A percentile compares a stretch with the other conserved stretches of the same genome.
Evolutionary conservation across 2,888 invertebrate genomes (phyloP).

Genomic region (Eilema depressum): DNA sequence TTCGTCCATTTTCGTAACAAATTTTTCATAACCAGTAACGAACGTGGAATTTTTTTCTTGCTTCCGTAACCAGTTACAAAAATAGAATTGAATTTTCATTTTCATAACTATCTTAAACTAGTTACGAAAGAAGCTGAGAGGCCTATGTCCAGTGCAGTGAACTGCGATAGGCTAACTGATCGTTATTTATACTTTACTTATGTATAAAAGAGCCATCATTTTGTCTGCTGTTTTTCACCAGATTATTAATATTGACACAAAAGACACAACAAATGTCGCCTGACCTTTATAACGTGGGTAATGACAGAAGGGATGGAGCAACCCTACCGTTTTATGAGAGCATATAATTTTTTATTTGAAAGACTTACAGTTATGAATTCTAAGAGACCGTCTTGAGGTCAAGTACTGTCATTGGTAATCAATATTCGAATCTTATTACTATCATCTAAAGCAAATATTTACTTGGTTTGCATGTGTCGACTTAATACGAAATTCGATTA

Average conservation of each 20-base stretch:
- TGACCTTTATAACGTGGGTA: conserved; percentile 13
- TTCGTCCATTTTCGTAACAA: too few relatives aligned
- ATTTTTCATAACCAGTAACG: too few relatives aligned
- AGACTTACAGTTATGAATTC: conserved; percentile 21
- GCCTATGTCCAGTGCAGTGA: too few relatives aligned
- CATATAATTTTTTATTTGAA: conserved; percentile 22
- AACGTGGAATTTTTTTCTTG: too few relatives aligned
- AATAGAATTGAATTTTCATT: too few relatives aligned
- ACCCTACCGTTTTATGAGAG: conserved; percentile 15
- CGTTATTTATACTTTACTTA: too few relatives aligned
- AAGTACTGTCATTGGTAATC: not conserved
- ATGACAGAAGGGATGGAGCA: conserved; percentile 11
- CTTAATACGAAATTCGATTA: not conserved
- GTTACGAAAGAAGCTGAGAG: too few relatives aligned
- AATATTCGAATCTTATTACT: not conserved
- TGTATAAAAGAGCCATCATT: too few relatives aligned
- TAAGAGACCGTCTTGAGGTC: conserved; percentile 5
- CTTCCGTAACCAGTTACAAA: too few relatives aligned
- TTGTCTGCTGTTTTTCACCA: not conserved
- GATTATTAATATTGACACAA: conserved; percentile 19
- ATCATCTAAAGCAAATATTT: not conserved
- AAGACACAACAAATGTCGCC: not conserved
- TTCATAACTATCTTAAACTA: too few relatives aligned
- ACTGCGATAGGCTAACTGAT: too few relatives aligned
- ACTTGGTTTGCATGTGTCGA: not conserved